phyloP scores from a whole-genome alignment of 2,888 invertebrate species.

The Coelopa pilipes region DNA sequence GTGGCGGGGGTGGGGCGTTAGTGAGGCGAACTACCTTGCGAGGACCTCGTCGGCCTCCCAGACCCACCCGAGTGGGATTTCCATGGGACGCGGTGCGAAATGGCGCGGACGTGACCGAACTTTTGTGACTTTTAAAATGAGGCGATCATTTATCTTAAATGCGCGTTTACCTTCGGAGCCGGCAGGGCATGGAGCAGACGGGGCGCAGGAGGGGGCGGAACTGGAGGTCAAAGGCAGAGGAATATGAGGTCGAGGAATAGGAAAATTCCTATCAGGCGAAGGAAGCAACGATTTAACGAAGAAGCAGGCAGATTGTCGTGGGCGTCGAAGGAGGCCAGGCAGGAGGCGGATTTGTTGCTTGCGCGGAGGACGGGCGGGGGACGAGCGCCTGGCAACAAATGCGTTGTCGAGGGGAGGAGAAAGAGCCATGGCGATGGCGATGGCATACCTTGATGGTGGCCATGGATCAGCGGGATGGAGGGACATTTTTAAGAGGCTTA shows the following conservation, averaged over 20 bases:
- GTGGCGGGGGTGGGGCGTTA: too few species aligned
- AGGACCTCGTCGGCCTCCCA: background rate
- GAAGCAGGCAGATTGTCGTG: too few species aligned
- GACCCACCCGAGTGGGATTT: background rate
- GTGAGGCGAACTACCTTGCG: constrained; percentile 27
- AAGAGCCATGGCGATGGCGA: background rate
- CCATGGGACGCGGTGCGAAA: constrained; percentile 44
- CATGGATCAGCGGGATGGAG: constrained; percentile 8
- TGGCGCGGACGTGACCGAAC: constrained; percentile 64
- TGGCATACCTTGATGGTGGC: background rate
- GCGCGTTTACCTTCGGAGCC: constrained; percentile 37
- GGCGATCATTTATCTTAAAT: constrained; percentile 65
- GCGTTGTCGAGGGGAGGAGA: constrained; percentile 33
- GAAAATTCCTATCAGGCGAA: too few species aligned
- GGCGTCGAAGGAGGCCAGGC: too few species aligned
- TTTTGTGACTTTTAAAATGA: constrained; percentile 57
- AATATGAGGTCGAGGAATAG: too few species aligned
- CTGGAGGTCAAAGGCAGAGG: too few species aligned
- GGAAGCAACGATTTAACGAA: too few species aligned
- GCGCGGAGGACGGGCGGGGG: background rate
- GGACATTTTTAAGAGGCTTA: constrained; percentile 49
- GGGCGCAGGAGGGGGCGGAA: too few species aligned
- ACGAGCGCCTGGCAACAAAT: background rate
- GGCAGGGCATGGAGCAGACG: too few species aligned
- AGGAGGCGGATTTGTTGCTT: too few species aligned